Evolutionary conservation across 2,113 vertebrate species (phyloP).

Genomic region (Scophthalmus maximus): DNA sequence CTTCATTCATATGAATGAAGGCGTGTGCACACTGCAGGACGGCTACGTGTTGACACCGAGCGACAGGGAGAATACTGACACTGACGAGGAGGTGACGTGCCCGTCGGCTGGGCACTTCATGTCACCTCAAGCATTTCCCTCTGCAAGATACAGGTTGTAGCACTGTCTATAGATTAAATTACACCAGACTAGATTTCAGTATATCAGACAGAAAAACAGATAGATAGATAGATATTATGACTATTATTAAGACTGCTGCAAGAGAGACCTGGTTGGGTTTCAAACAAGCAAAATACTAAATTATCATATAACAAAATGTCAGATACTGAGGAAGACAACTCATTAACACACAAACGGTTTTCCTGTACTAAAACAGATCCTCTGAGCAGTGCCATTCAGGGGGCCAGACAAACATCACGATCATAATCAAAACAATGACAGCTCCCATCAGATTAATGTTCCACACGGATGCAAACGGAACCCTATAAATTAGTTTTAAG

Average conservation of each 20-base stretch:
- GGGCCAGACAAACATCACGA: constrained; percentile 1
- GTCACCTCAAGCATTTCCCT: constrained; percentile 8
- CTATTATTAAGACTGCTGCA: not conserved
- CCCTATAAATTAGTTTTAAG: constrained; percentile 1
- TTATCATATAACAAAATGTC: constrained; percentile 24
- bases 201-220: not conserved
- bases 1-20: constrained; percentile 57
- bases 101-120: constrained; percentile 35
- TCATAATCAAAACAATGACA: constrained; percentile 30
- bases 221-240: not conserved
- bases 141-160: constrained; percentile 14
- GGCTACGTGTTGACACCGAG: constrained; percentile 23
- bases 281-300: constrained; percentile 29
- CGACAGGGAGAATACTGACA: constrained; percentile 56
- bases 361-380: not conserved
- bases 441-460: constrained; percentile 1
- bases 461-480: constrained; percentile 23
- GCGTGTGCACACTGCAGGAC: not conserved
- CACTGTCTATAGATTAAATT: constrained; percentile 1
- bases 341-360: not conserved
- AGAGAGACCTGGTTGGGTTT: not conserved
- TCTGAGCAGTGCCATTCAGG: no score
- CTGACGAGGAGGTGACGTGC: constrained; percentile 41
- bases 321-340: constrained; percentile 6
- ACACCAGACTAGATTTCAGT: not conserved